Conservation (phyloP, 2,113 vertebrate species). For the Pomatorhinus ruficollis region DNA sequence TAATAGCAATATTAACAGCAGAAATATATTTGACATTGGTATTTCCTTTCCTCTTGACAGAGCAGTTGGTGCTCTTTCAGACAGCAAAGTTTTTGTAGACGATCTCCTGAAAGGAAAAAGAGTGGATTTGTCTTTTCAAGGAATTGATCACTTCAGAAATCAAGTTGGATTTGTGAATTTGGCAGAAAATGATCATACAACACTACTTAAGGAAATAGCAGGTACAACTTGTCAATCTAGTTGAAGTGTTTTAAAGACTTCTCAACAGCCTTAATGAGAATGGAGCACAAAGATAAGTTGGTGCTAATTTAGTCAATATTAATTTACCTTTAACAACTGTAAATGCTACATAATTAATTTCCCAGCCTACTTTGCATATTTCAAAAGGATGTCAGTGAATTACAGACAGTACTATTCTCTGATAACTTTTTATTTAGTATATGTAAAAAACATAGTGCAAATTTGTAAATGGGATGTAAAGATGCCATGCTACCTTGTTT, state of each 20-base stretch:
- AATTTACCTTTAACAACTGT: neutral
- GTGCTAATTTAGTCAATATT: neutral
- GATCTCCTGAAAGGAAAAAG: constrained; percentile 81
- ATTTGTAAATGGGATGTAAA: neutral
- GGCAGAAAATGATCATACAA: constrained; percentile 76
- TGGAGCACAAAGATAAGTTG: neutral
- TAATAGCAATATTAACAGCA: neutral
- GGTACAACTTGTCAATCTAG: constrained; percentile 73
- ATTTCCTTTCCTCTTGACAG: constrained; percentile 68
- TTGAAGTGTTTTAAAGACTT: neutral
- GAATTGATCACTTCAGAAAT: constrained; percentile 85
- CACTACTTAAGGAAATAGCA: constrained; percentile 80
- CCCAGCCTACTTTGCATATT: neutral
- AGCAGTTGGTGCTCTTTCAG: constrained; percentile 79
- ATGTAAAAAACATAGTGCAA: neutral
- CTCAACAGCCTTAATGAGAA: neutral
- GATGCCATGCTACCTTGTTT: neutral
- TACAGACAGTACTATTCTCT: constrained; percentile 18
- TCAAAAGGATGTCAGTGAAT: constrained; percentile 47
- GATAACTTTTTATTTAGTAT: constrained; percentile 17
- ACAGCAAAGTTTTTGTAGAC: constrained; percentile 77
- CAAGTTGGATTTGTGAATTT: constrained; percentile 90
- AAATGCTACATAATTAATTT: constrained; percentile 7
- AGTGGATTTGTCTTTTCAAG: constrained; percentile 85
- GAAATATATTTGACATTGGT: neutral